Percentiles rank a stretch among this genome's conserved stretches.
Conservation (phyloP, 2,797 vertebrate genomes). For the Argentina silus region DNA sequence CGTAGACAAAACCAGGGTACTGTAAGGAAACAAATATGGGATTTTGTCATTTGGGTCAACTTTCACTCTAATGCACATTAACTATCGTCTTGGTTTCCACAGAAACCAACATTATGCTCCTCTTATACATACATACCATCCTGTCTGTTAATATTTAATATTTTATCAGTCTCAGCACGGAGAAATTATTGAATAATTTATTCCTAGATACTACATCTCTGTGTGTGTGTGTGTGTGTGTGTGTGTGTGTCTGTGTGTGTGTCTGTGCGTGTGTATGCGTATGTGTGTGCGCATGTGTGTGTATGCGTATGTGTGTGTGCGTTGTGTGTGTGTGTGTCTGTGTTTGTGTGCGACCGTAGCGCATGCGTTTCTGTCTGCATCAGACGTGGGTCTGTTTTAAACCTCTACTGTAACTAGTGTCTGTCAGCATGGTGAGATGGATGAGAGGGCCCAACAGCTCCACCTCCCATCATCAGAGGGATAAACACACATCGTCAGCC, state of each 20-base stretch:
- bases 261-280: not conserved
- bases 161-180: conserved; percentile 55
- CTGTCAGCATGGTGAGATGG: not conserved
- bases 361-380: not conserved
- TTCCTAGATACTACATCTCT: conserved; percentile 3
- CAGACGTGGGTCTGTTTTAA: not conserved
- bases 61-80: too few relatives aligned
- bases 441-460: not conserved
- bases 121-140: conserved; percentile 36
- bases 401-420: not conserved
- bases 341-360: not conserved
- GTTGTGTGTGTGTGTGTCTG: conserved; percentile 13
- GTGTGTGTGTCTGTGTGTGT: conserved; percentile 4
- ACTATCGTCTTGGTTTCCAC: not conserved
- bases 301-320: not conserved
- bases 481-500: conserved; percentile 25
- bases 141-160: conserved; percentile 68
- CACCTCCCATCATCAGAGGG: conserved; percentile 30
- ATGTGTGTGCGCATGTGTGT: not conserved
- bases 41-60: too few relatives aligned
- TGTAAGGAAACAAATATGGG: too few relatives aligned
- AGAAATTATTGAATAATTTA: conserved; percentile 58
- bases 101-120: not conserved
- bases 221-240: conserved; percentile 27
- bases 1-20: too few relatives aligned